Evolutionary conservation across 1,140 invertebrate genomes (phyloP).

Genomic region (Drosophila repleta): DNA sequence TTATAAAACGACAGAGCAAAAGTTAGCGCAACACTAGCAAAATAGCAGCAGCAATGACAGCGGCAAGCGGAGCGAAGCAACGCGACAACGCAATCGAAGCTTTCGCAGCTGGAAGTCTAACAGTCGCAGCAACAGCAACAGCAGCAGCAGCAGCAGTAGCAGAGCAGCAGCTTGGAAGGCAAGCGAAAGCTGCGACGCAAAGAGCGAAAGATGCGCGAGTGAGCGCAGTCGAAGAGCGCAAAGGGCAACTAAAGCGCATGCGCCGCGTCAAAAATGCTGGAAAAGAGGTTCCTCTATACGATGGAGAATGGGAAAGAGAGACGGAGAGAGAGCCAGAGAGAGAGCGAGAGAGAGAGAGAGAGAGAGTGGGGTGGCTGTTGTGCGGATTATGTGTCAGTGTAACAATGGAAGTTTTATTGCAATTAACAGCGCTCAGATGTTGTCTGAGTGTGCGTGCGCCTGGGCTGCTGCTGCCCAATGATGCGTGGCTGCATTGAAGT

Average conservation of each 20-base stretch:
- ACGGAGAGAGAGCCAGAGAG: neutral
- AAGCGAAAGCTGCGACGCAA: constrained; percentile 13
- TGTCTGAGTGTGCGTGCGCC: constrained; percentile 10
- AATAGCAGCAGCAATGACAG: constrained; percentile 72
- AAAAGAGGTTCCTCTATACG: constrained; percentile 39
- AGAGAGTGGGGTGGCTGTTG: neutral
- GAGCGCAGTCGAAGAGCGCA: constrained; percentile 27
- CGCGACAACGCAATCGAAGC: constrained; percentile 44
- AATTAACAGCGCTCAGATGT: constrained; percentile 39
- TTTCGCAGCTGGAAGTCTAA: constrained; percentile 62
- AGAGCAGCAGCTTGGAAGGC: constrained; percentile 54
- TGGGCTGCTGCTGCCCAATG: constrained; percentile 21
- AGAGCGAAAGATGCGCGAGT: constrained; percentile 21
- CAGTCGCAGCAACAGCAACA: constrained; percentile 11
- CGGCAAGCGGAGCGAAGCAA: constrained; percentile 65
- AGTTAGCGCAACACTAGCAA: constrained; percentile 79
- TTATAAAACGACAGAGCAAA: constrained; percentile 82
- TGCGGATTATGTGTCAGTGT: constrained; percentile 74
- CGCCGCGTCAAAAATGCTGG: constrained; percentile 60
- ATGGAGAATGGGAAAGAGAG: neutral
- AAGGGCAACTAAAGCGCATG: constrained; percentile 60
- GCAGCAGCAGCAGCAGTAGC: too few relatives aligned
- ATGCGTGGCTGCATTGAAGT: constrained; percentile 41
- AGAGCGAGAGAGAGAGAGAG: neutral
- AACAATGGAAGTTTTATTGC: constrained; percentile 70